Percentiles rank a stretch among this genome's conserved stretches.
Conservation (phyloP, 1,140 invertebrate genomes). For the honey bee (Apis mellifera) region Amel_HAv3.1 CM009941.2:8677501-8678000, state of each 20-base stretch:
- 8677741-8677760: too few relatives aligned
- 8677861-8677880: neutral
- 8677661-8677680: neutral
- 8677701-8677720: too few relatives aligned
- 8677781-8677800: too few relatives aligned
- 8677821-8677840: neutral
- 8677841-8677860: neutral
- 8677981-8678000: neutral
- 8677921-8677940: neutral
- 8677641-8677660: conserved; percentile 11
- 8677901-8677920: neutral
- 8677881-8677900: neutral
- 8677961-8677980: neutral
- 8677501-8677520: too few relatives aligned
- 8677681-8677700: neutral
- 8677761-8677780: too few relatives aligned
- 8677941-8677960: neutral
- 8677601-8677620: conserved; percentile 21
- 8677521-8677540: too few relatives aligned
- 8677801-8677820: neutral
- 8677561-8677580: too few relatives aligned
- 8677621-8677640: neutral
- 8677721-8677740: too few relatives aligned
- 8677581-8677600: conserved; percentile 11
- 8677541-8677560: too few relatives aligned